Conservation (phyloP, 1,140 invertebrate species). For the Lordiphosa stackelbergi region DNA sequence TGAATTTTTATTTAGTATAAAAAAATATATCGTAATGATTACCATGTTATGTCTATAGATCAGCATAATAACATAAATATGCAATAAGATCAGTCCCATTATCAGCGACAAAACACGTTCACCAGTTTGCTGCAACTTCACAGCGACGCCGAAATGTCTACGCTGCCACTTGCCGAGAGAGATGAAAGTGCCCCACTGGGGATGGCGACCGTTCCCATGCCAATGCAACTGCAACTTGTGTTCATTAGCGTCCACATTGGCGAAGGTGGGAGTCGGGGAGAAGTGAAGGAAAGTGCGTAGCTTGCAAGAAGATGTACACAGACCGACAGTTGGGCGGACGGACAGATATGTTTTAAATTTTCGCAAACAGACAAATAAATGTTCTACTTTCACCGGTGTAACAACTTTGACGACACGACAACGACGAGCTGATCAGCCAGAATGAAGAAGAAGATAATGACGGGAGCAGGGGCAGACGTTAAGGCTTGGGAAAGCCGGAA, state of each 20-base stretch:
- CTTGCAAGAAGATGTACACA: slow-evolving; percentile 12
- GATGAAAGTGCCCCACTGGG: slow-evolving; percentile 40
- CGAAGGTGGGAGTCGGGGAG: background rate
- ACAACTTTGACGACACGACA: background rate
- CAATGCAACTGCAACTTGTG: slow-evolving; percentile 27
- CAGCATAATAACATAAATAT: no score
- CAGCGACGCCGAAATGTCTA: no score
- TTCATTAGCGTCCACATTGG: slow-evolving; percentile 36
- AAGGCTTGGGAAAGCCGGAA: no score
- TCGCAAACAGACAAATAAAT: slow-evolving; percentile 51
- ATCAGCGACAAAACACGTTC: no score
- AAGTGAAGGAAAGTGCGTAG: slow-evolving; percentile 15
- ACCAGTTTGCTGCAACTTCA: no score
- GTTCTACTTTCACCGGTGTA: slow-evolving; percentile 54
- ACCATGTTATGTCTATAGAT: no score
- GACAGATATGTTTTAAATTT: slow-evolving; percentile 36
- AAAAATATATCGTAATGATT: no score
- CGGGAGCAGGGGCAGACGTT: no score
- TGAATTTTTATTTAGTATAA: no score
- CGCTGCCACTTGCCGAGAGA: background rate
- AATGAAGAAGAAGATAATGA: slow-evolving; percentile 10
- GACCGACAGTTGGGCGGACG: slow-evolving; percentile 13
- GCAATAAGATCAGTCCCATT: no score
- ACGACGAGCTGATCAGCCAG: background rate
- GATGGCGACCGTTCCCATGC: slow-evolving; percentile 29